These are phyloP conservation scores for Sparidentex hasta DNA, from an alignment of 2,797 vertebrate genomes.

Conservation along the genomic window DNA sequence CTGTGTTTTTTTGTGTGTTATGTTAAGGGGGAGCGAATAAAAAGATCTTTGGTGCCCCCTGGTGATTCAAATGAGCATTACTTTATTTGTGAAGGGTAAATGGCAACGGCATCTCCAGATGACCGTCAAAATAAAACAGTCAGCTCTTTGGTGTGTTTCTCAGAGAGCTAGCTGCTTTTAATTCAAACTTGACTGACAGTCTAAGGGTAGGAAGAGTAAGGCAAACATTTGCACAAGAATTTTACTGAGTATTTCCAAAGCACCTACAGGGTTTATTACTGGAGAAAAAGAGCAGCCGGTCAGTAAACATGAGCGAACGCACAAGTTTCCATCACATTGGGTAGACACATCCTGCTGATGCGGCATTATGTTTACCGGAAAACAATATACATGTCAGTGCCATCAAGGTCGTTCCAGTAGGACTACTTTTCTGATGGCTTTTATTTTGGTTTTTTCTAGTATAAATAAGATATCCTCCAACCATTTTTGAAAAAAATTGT, in stretches of 20 bases:
- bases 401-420: neutral
- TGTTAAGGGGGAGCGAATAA: neutral
- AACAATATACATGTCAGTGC: neutral
- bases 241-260: neutral
- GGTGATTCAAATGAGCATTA: slow-evolving; percentile 7
- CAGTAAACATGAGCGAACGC: neutral
- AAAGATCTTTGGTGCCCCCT: neutral
- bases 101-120: neutral
- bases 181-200: too few species aligned
- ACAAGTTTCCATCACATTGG: neutral
- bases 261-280: neutral
- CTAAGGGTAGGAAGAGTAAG: neutral
- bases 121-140: slow-evolving; percentile 9
- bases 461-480: neutral
- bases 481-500: neutral
- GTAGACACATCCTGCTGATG: neutral
- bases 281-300: neutral
- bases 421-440: neutral
- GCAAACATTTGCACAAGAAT: neutral
- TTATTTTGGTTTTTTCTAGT: neutral
- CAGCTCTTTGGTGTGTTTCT: neutral
- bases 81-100: neutral
- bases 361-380: neutral
- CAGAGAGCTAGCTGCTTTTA: too few species aligned
- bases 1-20: neutral